These are phyloP conservation scores for Psix sp. DNA, from an alignment of 1,140 invertebrate species.

Conservation along the genomic window DNA sequence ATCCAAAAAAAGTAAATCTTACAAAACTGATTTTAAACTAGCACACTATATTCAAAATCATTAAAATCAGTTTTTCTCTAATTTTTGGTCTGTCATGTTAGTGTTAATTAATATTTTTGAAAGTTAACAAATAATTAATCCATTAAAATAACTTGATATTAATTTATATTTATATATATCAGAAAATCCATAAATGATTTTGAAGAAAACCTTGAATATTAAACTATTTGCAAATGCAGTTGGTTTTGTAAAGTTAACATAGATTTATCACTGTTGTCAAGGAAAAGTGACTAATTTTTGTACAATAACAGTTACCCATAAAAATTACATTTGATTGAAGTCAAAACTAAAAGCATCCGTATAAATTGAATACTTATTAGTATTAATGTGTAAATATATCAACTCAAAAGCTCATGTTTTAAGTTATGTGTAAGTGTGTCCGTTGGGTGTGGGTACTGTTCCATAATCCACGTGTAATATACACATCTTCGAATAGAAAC, in stretches of 20 bases:
- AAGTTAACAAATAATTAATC: too few species aligned
- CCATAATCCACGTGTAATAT: conserved; percentile 19
- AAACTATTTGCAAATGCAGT: too few species aligned
- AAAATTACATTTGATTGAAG: background rate
- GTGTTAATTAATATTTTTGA: too few species aligned
- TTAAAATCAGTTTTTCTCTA: too few species aligned
- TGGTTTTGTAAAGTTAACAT: background rate
- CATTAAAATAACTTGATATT: too few species aligned
- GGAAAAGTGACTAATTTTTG: too few species aligned
- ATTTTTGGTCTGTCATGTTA: too few species aligned
- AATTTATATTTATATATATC: too few species aligned
- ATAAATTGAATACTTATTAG: conserved; percentile 7
- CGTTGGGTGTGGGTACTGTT: background rate
- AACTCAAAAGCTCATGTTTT: conserved; percentile 12
- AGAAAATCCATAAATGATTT: conserved; percentile 6
- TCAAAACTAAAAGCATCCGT: background rate
- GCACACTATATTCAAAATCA: too few species aligned
- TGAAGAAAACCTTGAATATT: too few species aligned
- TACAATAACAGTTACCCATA: background rate
- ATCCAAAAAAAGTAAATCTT: too few species aligned
- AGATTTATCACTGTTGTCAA: background rate
- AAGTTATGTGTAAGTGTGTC: background rate
- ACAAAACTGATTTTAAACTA: too few species aligned
- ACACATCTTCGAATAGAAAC: background rate
- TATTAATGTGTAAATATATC: conserved; percentile 28